Conservation (phyloP, 2,888 invertebrate genomes). For the Bembecia ichneumoniformis region DNA sequence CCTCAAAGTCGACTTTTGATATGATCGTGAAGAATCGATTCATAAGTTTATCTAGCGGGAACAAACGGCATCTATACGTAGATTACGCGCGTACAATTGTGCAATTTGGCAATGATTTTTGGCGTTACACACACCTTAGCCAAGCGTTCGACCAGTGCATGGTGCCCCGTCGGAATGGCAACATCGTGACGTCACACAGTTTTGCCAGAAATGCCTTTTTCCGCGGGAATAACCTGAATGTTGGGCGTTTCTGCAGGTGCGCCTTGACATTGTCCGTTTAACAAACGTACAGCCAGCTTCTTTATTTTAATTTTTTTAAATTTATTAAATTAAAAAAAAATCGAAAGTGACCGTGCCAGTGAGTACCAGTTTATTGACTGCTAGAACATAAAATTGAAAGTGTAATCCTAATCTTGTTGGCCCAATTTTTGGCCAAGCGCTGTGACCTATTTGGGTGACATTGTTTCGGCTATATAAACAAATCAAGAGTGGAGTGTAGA, state of each 20-base stretch:
- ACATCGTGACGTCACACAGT: slow-evolving; percentile 22
- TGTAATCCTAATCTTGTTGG: slow-evolving; percentile 8
- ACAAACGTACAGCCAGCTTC: slow-evolving; percentile 11
- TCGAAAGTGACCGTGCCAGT: slow-evolving; percentile 15
- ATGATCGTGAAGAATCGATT: neutral
- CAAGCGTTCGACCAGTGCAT: slow-evolving; percentile 29
- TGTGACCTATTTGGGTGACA: slow-evolving; percentile 5
- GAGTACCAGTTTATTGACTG: slow-evolving; percentile 5
- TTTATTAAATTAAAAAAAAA: neutral
- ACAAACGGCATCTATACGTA: neutral
- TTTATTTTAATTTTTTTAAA: neutral
- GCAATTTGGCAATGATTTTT: slow-evolving; percentile 58
- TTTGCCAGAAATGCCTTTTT: slow-evolving; percentile 33
- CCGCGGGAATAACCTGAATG: slow-evolving; percentile 34
- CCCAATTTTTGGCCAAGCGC: neutral
- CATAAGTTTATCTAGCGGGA: neutral
- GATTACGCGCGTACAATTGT: slow-evolving; percentile 26
- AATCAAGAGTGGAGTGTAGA: neutral
- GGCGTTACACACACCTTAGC: slow-evolving; percentile 25
- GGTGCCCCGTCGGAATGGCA: slow-evolving; percentile 14
- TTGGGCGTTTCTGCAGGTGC: slow-evolving; percentile 7
- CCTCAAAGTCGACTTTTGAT: too few species aligned
- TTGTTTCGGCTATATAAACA: neutral
- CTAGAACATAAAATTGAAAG: slow-evolving; percentile 16
- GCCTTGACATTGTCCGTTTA: slow-evolving; percentile 8